A percentile compares a stretch with the other conserved stretches of the same genome.
Conservation (phyloP, 1,140 invertebrate genomes). For the Penaeus chinensis region DNA sequence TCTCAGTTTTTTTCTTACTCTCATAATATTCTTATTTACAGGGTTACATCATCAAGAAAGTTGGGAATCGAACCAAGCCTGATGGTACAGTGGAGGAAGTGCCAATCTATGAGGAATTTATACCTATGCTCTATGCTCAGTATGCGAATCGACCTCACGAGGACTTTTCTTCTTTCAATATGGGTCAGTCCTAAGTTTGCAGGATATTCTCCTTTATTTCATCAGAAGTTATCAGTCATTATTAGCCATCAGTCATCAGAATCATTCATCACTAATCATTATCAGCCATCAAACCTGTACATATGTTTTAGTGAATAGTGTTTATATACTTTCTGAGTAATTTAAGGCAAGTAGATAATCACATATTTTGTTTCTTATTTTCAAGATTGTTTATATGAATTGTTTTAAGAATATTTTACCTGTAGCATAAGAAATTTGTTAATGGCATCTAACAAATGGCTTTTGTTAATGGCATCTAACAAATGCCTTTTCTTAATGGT, state of each 20-base stretch:
- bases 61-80: constrained; percentile 72
- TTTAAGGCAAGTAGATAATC: too few relatives aligned
- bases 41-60: constrained; percentile 77
- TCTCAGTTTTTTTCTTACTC: background rate
- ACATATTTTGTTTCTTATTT: too few relatives aligned
- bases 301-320: too few relatives aligned
- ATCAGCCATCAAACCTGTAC: too few relatives aligned
- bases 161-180: constrained; percentile 85
- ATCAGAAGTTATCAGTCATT: background rate
- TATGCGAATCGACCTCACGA: constrained; percentile 74
- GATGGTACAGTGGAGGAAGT: constrained; percentile 78
- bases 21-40: constrained; percentile 65
- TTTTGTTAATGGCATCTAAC: background rate
- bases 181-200: constrained; percentile 63
- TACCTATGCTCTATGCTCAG: constrained; percentile 84
- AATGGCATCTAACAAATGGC: background rate
- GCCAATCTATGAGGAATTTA: constrained; percentile 90
- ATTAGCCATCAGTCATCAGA: too few relatives aligned
- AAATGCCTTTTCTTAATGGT: too few relatives aligned
- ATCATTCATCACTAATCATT: too few relatives aligned
- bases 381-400: too few relatives aligned
- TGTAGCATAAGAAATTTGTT: too few relatives aligned
- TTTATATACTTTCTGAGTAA: too few relatives aligned
- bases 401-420: too few relatives aligned
- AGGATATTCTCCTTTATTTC: background rate